These are phyloP conservation scores for Epistrophe eligans DNA, from an alignment of 2,888 invertebrate genomes.

Conservation along the genomic window DNA sequence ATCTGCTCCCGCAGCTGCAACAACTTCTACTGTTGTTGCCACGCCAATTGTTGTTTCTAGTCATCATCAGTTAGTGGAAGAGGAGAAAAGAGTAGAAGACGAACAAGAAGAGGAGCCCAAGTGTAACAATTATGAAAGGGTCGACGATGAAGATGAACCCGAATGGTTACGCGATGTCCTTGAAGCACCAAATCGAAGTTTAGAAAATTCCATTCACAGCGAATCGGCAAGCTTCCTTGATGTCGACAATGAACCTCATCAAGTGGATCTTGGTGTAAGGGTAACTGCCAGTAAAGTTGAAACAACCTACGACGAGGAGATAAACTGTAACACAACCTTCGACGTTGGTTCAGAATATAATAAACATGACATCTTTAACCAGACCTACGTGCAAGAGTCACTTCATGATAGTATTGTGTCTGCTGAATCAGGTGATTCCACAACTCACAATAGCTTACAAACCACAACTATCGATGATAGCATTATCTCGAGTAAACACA, in stretches of 20 bases:
- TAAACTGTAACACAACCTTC: conserved; percentile 77
- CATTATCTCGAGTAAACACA: conserved; percentile 83
- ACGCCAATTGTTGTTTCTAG: conserved; percentile 76
- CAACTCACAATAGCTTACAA: conserved; percentile 79
- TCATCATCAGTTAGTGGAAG: conserved; percentile 65
- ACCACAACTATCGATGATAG: conserved; percentile 84
- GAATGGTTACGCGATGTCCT: conserved; percentile 86
- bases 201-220: conserved; percentile 79
- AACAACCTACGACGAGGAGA: conserved; percentile 78
- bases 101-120: conserved; percentile 53
- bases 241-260: conserved; percentile 44
- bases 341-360: conserved; percentile 48
- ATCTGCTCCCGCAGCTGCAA: conserved; percentile 85
- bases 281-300: conserved; percentile 78
- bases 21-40: conserved; percentile 80
- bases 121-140: conserved; percentile 57
- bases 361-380: conserved; percentile 65
- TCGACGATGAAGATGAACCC: conserved; percentile 84
- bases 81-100: conserved; percentile 34
- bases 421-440: conserved; percentile 82
- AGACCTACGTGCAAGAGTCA: conserved; percentile 79
- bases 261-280: conserved; percentile 64
- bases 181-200: conserved; percentile 85
- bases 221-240: conserved; percentile 65
- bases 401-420: conserved; percentile 83